A percentile compares a stretch with the other conserved stretches of the same genome.
Evolutionary conservation across 2,888 invertebrate genomes (phyloP).

Genomic region (Carcina quercana): DNA sequence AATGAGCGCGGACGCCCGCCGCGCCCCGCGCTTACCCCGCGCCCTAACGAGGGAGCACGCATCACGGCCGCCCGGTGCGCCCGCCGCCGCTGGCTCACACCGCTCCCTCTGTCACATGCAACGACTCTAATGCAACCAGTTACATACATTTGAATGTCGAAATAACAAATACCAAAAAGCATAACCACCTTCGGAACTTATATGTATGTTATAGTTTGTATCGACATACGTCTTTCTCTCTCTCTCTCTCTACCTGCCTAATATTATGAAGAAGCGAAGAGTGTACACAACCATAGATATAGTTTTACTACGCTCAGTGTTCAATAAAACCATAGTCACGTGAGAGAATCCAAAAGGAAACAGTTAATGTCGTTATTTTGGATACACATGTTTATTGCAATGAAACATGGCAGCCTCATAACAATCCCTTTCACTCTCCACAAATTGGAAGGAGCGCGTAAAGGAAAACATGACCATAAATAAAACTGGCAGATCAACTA

Average conservation of each 20-base stretch:
- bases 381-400: slow-evolving; percentile 72
- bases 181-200: too few relatives aligned
- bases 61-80: slow-evolving; percentile 42
- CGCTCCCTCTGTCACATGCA: too few relatives aligned
- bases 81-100: slow-evolving; percentile 4
- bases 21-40: slow-evolving; percentile 44
- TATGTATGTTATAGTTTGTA: too few relatives aligned
- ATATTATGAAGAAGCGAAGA: too few relatives aligned
- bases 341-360: slow-evolving; percentile 42
- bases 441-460: slow-evolving; percentile 72
- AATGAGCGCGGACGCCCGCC: slow-evolving; percentile 54
- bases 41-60: slow-evolving; percentile 62
- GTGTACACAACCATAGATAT: too few relatives aligned
- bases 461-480: slow-evolving; percentile 73
- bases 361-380: slow-evolving; percentile 67
- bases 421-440: slow-evolving; percentile 74
- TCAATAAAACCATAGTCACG: slow-evolving; percentile 48
- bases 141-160: too few relatives aligned
- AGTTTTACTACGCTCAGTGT: too few relatives aligned
- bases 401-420: slow-evolving; percentile 71
- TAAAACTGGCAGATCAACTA: slow-evolving; percentile 72
- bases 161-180: too few relatives aligned
- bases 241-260: too few relatives aligned
- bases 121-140: too few relatives aligned
- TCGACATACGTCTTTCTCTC: too few relatives aligned